These are phyloP conservation scores for Leucosticte australis DNA, from an alignment of 2,113 vertebrate species.

Conservation along the genomic window DNA sequence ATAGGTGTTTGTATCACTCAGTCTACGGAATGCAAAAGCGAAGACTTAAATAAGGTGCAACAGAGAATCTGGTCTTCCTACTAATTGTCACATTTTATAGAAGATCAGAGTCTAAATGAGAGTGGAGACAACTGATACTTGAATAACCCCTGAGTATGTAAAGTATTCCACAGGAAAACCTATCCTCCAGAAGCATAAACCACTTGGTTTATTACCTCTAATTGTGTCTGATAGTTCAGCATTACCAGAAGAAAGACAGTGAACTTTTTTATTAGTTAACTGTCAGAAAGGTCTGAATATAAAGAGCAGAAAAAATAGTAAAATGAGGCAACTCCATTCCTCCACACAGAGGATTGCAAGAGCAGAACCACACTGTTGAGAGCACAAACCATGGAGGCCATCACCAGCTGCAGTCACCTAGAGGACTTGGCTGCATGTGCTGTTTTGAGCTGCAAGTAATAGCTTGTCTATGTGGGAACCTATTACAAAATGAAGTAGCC, in stretches of 20 bases:
- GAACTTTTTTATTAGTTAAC: neutral
- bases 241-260: neutral
- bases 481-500: neutral
- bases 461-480: neutral
- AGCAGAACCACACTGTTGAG: neutral
- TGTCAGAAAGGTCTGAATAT: rapidly evolving
- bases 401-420: neutral
- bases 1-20: neutral
- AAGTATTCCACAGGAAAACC: neutral
- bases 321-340: neutral
- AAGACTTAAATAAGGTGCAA: neutral
- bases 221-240: neutral
- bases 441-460: neutral
- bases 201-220: neutral
- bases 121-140: neutral
- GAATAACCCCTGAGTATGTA: neutral
- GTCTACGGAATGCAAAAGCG: neutral
- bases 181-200: neutral
- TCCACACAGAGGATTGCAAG: neutral
- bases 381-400: rapidly evolving
- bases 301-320: neutral
- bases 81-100: neutral
- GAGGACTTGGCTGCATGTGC: neutral
- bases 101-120: neutral
- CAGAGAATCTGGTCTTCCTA: neutral